phyloP scores from a whole-genome alignment of 1,140 invertebrate species.

The Caerostris darwini region DNA sequence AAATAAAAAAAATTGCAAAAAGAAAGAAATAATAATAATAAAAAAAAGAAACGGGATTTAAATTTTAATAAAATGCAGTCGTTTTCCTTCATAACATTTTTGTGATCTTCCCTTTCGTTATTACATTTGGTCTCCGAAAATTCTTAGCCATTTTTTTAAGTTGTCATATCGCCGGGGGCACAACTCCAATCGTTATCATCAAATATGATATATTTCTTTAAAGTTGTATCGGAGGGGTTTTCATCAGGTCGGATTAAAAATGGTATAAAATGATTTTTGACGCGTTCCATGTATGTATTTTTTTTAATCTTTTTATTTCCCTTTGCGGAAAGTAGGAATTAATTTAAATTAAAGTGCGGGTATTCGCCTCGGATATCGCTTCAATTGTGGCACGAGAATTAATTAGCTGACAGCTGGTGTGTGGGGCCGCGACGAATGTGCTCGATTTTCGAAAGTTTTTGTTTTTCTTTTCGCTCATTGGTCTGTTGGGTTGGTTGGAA shows the following conservation, averaged over 20 bases:
- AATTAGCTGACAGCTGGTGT: too few relatives aligned
- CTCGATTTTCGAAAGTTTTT: too few relatives aligned
- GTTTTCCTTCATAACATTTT: conserved; percentile 1
- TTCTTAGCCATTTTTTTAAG: neutral
- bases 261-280: neutral
- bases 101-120: neutral
- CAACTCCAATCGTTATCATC: neutral
- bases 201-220: neutral
- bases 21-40: neutral
- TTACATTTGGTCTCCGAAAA: neutral
- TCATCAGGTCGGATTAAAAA: neutral
- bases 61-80: conserved; percentile 21
- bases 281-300: neutral
- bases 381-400: too few relatives aligned
- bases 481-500: too few relatives aligned
- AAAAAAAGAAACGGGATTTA: neutral
- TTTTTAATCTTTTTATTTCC: neutral
- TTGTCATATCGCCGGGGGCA: neutral
- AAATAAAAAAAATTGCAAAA: neutral
- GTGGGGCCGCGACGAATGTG: too few relatives aligned
- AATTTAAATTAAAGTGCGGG: neutral
- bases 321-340: neutral
- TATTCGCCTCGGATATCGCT: too few relatives aligned
- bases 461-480: too few relatives aligned
- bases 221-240: neutral